phyloP scores from a whole-genome alignment of 2,888 invertebrate genomes.

The Norana najaformis region DNA sequence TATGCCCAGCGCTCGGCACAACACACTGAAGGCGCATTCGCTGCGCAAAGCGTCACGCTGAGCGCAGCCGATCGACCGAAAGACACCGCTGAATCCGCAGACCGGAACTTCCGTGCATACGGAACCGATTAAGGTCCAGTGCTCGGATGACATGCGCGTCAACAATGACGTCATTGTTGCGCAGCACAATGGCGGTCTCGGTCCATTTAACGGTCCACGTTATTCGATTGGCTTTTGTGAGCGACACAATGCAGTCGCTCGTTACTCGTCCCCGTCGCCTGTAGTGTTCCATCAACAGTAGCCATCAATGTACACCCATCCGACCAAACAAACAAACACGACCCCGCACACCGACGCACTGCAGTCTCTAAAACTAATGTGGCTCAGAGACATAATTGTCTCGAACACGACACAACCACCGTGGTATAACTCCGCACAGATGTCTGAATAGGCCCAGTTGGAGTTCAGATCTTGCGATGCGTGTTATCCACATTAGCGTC shows the following conservation, averaged over 20 bases:
- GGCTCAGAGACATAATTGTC: neutral
- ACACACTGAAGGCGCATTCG: neutral
- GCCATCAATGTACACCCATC: neutral
- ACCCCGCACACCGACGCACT: neutral
- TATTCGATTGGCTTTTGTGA: constrained; percentile 21
- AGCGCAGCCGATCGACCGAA: neutral
- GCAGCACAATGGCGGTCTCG: constrained; percentile 14
- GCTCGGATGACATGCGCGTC: constrained; percentile 24
- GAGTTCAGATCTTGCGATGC: neutral
- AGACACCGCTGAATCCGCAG: constrained; percentile 7
- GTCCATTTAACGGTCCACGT: constrained; percentile 1
- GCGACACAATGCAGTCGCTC: neutral
- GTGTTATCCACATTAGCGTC: neutral
- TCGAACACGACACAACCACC: neutral
- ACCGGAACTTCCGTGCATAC: constrained; percentile 15
- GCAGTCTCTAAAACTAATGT: neutral
- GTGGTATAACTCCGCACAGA: too few species aligned
- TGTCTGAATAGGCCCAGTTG: neutral
- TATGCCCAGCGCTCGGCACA: neutral
- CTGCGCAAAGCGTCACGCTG: neutral
- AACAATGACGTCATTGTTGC: constrained; percentile 21
- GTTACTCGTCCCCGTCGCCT: neutral
- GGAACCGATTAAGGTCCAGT: constrained; percentile 19
- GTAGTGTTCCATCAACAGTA: constrained; percentile 18
- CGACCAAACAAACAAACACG: constrained; percentile 13